These are phyloP conservation scores for Athalia cordata DNA, from an alignment of 2,888 invertebrate genomes.

Conservation along the genomic window DNA sequence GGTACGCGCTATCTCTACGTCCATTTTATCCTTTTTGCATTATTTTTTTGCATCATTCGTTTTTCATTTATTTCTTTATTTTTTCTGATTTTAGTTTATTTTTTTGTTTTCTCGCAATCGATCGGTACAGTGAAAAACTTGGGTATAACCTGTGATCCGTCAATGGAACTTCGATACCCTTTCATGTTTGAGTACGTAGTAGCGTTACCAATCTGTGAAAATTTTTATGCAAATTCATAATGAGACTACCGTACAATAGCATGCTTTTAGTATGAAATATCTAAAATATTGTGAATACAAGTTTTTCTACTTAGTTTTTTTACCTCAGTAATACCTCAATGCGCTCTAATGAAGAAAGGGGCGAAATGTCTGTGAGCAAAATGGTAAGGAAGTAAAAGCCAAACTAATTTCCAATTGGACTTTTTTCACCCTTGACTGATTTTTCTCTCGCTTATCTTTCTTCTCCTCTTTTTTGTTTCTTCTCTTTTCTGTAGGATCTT, in stretches of 20 bases:
- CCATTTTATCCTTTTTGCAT: slow-evolving; percentile 9
- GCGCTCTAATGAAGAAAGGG: background rate
- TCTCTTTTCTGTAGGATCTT: background rate
- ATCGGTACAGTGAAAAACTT: background rate
- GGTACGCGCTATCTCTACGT: slow-evolving; percentile 41
- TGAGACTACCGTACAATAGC: too few species aligned
- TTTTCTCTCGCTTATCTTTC: background rate
- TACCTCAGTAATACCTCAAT: background rate
- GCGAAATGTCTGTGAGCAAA: background rate
- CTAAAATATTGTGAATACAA: background rate
- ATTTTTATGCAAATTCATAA: too few species aligned
- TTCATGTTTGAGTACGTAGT: too few species aligned
- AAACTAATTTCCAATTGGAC: slow-evolving; percentile 32
- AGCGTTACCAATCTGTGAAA: too few species aligned
- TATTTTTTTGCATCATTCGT: background rate
- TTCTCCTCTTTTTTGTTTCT: too few species aligned
- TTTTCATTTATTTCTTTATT: slow-evolving; percentile 4
- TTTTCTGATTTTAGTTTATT: background rate
- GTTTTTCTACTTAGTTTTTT: background rate
- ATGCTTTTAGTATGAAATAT: too few species aligned
- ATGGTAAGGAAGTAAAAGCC: slow-evolving; percentile 3
- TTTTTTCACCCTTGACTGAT: slow-evolving; percentile 32
- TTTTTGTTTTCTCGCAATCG: background rate
- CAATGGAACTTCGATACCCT: too few species aligned
- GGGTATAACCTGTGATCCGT: too few species aligned